Conservation (phyloP, 1,140 invertebrate species). For the Andrena cerasifolii region DNA sequence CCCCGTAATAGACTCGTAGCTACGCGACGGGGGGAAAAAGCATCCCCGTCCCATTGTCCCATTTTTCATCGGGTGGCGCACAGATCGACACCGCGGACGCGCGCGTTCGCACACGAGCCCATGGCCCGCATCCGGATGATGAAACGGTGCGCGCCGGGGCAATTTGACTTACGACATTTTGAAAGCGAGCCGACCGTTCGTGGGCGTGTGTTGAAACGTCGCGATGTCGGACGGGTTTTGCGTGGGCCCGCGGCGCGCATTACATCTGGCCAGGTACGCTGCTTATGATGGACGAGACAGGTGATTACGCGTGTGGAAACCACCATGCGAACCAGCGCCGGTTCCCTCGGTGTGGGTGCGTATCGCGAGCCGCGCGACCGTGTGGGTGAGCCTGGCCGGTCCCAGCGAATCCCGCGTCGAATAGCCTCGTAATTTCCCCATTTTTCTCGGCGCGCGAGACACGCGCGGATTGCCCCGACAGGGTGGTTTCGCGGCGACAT, state of each 20-base stretch:
- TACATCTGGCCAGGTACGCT: conserved; percentile 75
- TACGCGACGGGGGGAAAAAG: not conserved
- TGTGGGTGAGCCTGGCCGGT: conserved; percentile 28
- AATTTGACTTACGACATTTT: conserved; percentile 81
- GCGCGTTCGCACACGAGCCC: conserved; percentile 12
- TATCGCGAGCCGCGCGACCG: not conserved
- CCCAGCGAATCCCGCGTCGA: not conserved
- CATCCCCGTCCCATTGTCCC: not conserved
- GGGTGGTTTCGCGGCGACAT: not conserved
- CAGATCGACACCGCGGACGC: not conserved
- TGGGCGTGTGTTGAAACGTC: conserved; percentile 81
- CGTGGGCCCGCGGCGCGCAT: conserved; percentile 78
- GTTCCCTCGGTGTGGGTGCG: conserved; percentile 19
- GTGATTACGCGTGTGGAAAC: conserved; percentile 81
- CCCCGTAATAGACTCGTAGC: too few relatives aligned
- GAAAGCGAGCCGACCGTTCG: conserved; percentile 79
- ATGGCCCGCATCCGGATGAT: conserved; percentile 71
- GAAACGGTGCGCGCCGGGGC: conserved; percentile 76
- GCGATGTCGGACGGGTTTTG: conserved; percentile 79
- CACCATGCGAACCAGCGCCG: conserved; percentile 65
- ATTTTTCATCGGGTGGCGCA: conserved; percentile 20
- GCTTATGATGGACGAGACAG: conserved; percentile 81
- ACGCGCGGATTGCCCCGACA: not conserved
- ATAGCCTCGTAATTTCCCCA: conserved; percentile 47
- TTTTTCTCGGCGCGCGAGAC: conserved; percentile 9